Percentiles rank a stretch among this genome's conserved stretches.
phyloP scores from a whole-genome alignment of 2,113 vertebrate genomes.

The Myxocyprinus asiaticus region DNA sequence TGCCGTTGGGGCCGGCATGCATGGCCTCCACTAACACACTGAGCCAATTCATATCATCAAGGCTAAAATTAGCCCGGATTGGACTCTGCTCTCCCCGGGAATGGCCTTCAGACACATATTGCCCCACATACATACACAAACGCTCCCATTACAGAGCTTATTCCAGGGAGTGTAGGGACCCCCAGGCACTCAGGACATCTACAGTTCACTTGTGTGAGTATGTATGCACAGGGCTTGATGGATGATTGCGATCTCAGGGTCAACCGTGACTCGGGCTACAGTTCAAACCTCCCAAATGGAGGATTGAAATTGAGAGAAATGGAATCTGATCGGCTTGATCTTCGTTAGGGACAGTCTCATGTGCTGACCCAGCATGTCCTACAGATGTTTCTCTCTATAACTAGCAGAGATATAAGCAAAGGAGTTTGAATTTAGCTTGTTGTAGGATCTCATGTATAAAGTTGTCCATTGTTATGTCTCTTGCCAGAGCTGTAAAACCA shows the following conservation, averaged over 20 bases:
- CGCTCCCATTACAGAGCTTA: conserved; percentile 56
- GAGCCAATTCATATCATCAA: conserved; percentile 77
- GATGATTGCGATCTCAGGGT: conserved; percentile 28
- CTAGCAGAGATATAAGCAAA: conserved; percentile 12
- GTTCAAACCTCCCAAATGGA: not conserved
- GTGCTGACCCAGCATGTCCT: conserved; percentile 8
- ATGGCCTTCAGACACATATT: conserved; percentile 47
- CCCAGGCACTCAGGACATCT: conserved; percentile 43
- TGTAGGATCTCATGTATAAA: not conserved
- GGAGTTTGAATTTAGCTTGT: not conserved
- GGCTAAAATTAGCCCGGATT: conserved; percentile 71
- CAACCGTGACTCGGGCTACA: not conserved
- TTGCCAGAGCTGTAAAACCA: not conserved
- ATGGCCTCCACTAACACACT: conserved; percentile 66
- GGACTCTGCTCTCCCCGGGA: conserved; percentile 58
- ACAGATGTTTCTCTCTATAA: conserved; percentile 19
- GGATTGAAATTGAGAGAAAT: not conserved
- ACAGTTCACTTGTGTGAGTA: conserved; percentile 37
- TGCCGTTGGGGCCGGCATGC: conserved; percentile 50
- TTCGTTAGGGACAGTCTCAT: conserved; percentile 15
- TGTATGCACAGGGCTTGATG: conserved; percentile 47
- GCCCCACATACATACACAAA: conserved; percentile 49
- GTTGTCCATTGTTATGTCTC: conserved; percentile 14
- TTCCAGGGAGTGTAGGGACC: conserved; percentile 36
- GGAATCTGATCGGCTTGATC: conserved; percentile 25